Evolutionary conservation across 2,888 invertebrate genomes (phyloP), one percentile per base, ranked within the genome.

Genomic region (Oscheius onirici): DNA sequence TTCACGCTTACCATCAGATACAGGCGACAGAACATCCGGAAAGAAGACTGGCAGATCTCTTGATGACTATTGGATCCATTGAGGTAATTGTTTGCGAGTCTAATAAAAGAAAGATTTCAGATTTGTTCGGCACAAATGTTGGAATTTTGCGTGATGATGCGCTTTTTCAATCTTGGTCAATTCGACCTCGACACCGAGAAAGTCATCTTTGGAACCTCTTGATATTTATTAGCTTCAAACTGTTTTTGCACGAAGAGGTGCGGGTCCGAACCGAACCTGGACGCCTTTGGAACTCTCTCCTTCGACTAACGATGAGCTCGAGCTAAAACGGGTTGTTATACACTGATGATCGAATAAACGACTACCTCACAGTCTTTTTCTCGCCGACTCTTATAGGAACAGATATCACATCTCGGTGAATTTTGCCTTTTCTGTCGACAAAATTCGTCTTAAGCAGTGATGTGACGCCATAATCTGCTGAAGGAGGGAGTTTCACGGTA

Each of bases 371-470:
- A 41, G 41, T 40, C 28, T 55, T 55, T 26, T 55, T 55, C 13
- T 70, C 70, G 5, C 70, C 63, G n/a, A 85, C 79, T 24, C 79
- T 74, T 49, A 85, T 84, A 13, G 84, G 85, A n/a, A 85, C 77
- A 5, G 77, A 72, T 22, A 77, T 78, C 8, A 85, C 80, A 34
- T 83, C 79, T n/a, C 82, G 75, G 51, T 83, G 77, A 10, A 84
- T 75, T 17, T 79, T 77, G 5, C 85, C 85, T 43, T 82, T 81
- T 11, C 81, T 80, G 67, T 85, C 85, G 17, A 85, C 83, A 24
- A 85, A 81, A 61, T 85, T 85, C 15, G 84, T 85, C 41, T 79
- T 82, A 26, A 85, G 74, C 24, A 81, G 58, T 46, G 85, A 81
- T 55, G 82, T 82, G 20, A 85, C 82, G 26, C 79, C 83, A 65